Evolutionary conservation across 1,140 invertebrate species (phyloP).

Genomic region (Drosophila biarmipes): DNA sequence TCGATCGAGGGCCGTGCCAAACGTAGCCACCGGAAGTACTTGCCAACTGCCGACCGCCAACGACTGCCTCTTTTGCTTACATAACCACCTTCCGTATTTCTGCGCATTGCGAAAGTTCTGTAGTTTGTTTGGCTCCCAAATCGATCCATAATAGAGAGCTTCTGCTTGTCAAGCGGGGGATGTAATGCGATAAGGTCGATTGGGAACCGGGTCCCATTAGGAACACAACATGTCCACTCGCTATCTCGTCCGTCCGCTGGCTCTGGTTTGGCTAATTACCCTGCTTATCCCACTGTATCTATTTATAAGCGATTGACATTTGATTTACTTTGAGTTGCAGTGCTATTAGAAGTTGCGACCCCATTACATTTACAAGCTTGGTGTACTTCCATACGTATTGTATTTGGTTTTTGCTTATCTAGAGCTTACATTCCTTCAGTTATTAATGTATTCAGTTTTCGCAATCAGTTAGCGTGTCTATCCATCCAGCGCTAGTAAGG

Average conservation of each 20-base stretch:
- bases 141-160: slow-evolving; percentile 9
- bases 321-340: not conserved
- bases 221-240: not conserved
- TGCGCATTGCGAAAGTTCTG: not conserved
- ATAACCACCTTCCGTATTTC: not conserved
- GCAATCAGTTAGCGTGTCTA: slow-evolving; percentile 5
- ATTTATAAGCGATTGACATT: not conserved
- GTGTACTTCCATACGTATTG: slow-evolving; percentile 5
- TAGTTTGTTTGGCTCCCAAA: not conserved
- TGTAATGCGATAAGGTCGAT: slow-evolving; percentile 5
- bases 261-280: not conserved
- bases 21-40: slow-evolving; percentile 11
- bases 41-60: not conserved
- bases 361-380: not conserved
- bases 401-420: slow-evolving; percentile 14
- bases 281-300: not conserved
- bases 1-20: not conserved
- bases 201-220: slow-evolving; percentile 8
- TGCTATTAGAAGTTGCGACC: too few species aligned
- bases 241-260: slow-evolving; percentile 5
- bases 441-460: slow-evolving; percentile 7
- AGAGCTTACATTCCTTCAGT: slow-evolving; percentile 5
- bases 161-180: not conserved
- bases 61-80: not conserved
- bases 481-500: not conserved